These are phyloP conservation scores for Sycobia sp. DNA, from an alignment of 1,140 invertebrate genomes.

Conservation along the genomic window DNA sequence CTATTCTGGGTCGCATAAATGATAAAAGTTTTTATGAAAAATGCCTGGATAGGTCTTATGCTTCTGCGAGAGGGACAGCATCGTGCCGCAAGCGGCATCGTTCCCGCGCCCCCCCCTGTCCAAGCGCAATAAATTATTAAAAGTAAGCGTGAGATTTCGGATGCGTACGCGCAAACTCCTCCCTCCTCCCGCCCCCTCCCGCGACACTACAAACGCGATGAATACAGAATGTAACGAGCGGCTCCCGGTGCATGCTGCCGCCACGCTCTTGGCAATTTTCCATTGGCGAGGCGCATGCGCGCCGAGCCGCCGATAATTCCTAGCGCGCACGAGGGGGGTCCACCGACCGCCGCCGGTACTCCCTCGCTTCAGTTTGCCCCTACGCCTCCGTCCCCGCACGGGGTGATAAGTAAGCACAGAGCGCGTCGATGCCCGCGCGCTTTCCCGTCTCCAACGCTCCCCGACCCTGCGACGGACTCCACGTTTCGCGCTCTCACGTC, in stretches of 20 bases:
- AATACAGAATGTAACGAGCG: conserved; percentile 26
- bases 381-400: conserved; percentile 15
- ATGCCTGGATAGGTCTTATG: too few species aligned
- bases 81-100: background rate
- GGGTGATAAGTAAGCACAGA: too few species aligned
- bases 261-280: background rate
- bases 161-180: background rate
- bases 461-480: background rate
- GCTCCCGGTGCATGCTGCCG: background rate
- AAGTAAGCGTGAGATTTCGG: background rate
- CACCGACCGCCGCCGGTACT: background rate
- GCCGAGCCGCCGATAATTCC: conserved; percentile 13
- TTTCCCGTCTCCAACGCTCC: background rate
- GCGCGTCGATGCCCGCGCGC: too few species aligned
- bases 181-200: background rate
- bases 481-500: background rate
- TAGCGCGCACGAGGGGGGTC: conserved; percentile 13
- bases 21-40: too few species aligned
- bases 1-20: too few species aligned
- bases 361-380: conserved; percentile 19
- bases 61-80: too few species aligned
- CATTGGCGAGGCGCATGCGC: conserved; percentile 9
- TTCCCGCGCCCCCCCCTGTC: background rate
- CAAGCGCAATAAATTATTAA: conserved; percentile 16
- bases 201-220: conserved; percentile 14